These are phyloP conservation scores for Stenchaetothrips biformis DNA, from an alignment of 2,888 invertebrate genomes.

Conservation along the genomic window DNA sequence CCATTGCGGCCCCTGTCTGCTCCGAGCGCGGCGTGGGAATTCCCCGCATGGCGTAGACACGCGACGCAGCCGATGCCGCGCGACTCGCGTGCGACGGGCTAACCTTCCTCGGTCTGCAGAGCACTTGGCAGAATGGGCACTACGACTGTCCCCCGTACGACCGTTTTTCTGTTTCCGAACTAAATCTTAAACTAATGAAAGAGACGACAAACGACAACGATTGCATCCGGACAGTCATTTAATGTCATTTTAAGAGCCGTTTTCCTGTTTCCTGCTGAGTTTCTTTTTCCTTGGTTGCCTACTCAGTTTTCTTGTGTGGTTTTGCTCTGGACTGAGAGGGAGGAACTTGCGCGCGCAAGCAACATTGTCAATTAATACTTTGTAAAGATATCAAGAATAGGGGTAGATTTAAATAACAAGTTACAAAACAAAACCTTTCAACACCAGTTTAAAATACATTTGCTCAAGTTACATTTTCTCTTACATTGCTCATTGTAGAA, in stretches of 20 bases:
- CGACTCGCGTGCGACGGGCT: too few relatives aligned
- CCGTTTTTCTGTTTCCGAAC: too few relatives aligned
- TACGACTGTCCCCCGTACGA: too few relatives aligned
- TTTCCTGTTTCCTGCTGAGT: neutral
- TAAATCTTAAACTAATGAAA: too few relatives aligned
- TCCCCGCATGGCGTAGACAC: too few relatives aligned
- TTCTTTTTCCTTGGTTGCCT: neutral
- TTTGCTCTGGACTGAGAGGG: neutral
- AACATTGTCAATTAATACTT: constrained; percentile 17
- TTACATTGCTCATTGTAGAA: neutral
- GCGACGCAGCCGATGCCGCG: too few relatives aligned
- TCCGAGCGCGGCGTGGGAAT: too few relatives aligned
- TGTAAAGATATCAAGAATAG: neutral
- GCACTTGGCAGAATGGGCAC: too few relatives aligned
- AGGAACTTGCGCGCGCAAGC: neutral
- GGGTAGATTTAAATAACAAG: neutral
- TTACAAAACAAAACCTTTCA: neutral
- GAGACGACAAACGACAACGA: too few relatives aligned
- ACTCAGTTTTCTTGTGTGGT: neutral
- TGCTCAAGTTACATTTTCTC: neutral
- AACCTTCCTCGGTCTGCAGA: too few relatives aligned
- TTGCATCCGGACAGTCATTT: neutral
- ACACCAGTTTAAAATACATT: neutral
- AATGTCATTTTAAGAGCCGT: neutral
- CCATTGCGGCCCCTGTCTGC: too few relatives aligned